Base-by-base conservation (phyloP, 2,113 vertebrate genomes). In the Arvicanthis niloticus region DNA sequence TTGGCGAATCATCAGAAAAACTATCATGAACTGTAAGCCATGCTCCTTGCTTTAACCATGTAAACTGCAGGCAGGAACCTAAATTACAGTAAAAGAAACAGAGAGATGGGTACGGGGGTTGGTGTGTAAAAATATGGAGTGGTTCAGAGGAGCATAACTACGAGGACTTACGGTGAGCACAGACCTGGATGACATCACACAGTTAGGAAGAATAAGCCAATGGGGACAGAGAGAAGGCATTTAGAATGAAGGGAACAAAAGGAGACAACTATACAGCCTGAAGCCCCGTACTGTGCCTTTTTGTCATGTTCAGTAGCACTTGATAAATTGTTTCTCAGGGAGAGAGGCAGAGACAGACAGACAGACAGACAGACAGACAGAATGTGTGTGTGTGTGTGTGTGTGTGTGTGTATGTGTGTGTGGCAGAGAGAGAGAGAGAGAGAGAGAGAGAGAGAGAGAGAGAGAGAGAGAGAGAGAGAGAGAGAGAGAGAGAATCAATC, bases 1-100 rank as follows among this genome's bases (percentile, higher is more conserved):
- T 45, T 91, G 51, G 65, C 26, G 80, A 94, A 76, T 78, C 91
- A 81, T 93, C 86, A 60, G 42, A 87, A 94, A 67, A 91, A 21
- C 13, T 24, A 31, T 34, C 26, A 29, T 7, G 40, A 73, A 78
- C 75, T 13, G 0, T 34, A 58, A 53, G 40, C 1, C 42, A 84
- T 34, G 17, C 34, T 91, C 53, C 26, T 89, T 89, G 15, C 37
- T 92, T 94, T 53, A 53, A 85, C 26, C 26, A 12, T 48, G 87
- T 42, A 65, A 42, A 67, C 88, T 31, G 17, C 37, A 88, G n/a
- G 60, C 45, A 8, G 77, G n/a, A 73, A 67, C 11, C 75, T 91
- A 84, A 93, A 31, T 31, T 70, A 16, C 42, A 68, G 31, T 70
- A 42, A 73, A 45, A 29, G 77, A 68, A 1, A 60, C 26, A 68